Conservation (phyloP, 2,797 vertebrate species). For the Vultur gryphus region DNA sequence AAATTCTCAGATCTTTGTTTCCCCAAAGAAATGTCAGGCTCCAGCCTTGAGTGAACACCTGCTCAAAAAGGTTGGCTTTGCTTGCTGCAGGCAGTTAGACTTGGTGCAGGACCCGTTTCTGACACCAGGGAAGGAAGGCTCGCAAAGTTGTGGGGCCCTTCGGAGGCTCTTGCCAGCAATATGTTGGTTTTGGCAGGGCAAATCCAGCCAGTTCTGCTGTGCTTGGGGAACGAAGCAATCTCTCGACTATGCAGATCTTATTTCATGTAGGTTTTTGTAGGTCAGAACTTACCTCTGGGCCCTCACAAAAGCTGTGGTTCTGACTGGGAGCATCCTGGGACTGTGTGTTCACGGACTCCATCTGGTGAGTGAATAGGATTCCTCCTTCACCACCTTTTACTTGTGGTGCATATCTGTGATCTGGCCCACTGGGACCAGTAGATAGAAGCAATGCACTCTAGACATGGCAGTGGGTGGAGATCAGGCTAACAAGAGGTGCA, state of each 20-base stretch:
- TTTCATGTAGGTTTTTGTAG: not conserved
- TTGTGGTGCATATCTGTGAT: not conserved
- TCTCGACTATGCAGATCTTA: not conserved
- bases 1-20: conserved; percentile 14
- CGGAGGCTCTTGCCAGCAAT: not conserved
- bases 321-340: not conserved
- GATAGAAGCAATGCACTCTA: not conserved
- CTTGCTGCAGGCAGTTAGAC: not conserved
- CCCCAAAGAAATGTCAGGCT: not conserved
- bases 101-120: not conserved
- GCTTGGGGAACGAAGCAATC: not conserved
- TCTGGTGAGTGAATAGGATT: not conserved
- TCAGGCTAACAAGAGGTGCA: not conserved
- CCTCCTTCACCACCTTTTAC: not conserved
- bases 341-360: not conserved
- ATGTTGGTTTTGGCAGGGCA: not conserved
- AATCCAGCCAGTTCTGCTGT: not conserved
- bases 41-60: not conserved
- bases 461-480: not conserved
- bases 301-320: not conserved
- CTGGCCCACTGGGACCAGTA: not conserved
- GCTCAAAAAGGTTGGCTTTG: not conserved
- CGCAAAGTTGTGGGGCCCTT: not conserved
- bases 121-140: not conserved
- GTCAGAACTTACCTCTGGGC: not conserved